Conservation (phyloP, 2,888 invertebrate genomes). For the Tribolium freemani region DNA sequence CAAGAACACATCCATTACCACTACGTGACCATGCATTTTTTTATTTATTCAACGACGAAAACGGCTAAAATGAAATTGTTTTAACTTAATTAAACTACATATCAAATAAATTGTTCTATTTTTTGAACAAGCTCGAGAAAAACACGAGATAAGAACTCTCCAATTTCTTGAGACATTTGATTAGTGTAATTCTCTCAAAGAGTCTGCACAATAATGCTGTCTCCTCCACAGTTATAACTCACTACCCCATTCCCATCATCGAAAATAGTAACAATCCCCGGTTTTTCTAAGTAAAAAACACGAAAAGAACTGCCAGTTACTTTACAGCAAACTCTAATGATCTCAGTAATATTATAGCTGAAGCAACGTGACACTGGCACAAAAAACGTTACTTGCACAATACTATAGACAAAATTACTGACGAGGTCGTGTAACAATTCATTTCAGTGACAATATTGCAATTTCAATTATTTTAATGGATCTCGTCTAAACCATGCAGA, state of each 20-base stretch:
- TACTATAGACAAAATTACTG: not conserved
- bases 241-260: not conserved
- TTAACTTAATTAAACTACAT: constrained; percentile 27
- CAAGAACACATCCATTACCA: constrained; percentile 13
- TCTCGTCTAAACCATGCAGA: not conserved
- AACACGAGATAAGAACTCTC: constrained; percentile 16
- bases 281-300: too few relatives aligned
- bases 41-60: constrained; percentile 1
- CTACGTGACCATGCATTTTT: constrained; percentile 23
- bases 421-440: not conserved
- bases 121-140: constrained; percentile 19
- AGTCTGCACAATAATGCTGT: not conserved
- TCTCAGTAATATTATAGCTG: not conserved
- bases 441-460: not conserved
- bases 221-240: not conserved
- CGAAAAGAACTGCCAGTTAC: too few relatives aligned
- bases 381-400: not conserved
- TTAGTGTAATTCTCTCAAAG: constrained; percentile 23
- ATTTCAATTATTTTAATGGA: not conserved
- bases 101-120: constrained; percentile 22
- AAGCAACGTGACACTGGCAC: not conserved
- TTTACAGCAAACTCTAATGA: not conserved
- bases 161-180: constrained; percentile 22
- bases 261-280: not conserved
- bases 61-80: constrained; percentile 14